phyloP scores from a whole-genome alignment of 2,888 invertebrate genomes.

The Argyresthia goedartella region DNA sequence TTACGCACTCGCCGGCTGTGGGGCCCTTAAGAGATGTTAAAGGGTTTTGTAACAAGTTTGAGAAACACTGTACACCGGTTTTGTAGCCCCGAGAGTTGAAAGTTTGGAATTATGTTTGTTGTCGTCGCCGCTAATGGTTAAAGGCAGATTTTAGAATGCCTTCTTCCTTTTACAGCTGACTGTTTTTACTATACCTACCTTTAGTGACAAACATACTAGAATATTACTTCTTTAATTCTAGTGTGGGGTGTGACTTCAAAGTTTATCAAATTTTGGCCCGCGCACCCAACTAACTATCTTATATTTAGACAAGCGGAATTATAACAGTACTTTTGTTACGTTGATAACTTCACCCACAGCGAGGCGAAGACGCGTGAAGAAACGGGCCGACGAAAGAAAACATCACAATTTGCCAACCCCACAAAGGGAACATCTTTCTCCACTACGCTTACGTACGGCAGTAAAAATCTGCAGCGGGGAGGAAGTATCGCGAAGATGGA shows the following conservation, averaged over 20 bases:
- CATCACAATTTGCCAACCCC: slow-evolving; percentile 38
- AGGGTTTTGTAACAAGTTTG: slow-evolving; percentile 33
- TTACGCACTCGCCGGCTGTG: slow-evolving; percentile 40
- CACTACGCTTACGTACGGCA: slow-evolving; percentile 19
- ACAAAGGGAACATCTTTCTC: slow-evolving; percentile 53
- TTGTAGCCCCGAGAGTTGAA: background rate
- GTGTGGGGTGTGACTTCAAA: too few relatives aligned
- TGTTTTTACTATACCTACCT: too few relatives aligned
- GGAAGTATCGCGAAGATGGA: slow-evolving; percentile 58
- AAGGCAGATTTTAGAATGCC: too few relatives aligned
- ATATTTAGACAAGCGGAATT: too few relatives aligned
- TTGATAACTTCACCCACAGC: background rate
- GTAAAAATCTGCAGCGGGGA: slow-evolving; percentile 58
- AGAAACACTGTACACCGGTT: slow-evolving; percentile 17
- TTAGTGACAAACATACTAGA: too few relatives aligned
- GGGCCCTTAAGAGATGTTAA: slow-evolving; percentile 25
- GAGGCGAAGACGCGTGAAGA: background rate
- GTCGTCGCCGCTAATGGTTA: too few relatives aligned
- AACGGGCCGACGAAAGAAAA: slow-evolving; percentile 23
- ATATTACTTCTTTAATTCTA: too few relatives aligned
- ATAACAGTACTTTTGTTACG: too few relatives aligned
- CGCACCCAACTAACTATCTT: too few relatives aligned
- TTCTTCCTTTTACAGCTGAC: too few relatives aligned
- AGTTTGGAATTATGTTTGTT: too few relatives aligned
- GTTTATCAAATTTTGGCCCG: too few relatives aligned